Conservation (phyloP, 2,888 invertebrate species). For the Maniola hyperantus region DNA sequence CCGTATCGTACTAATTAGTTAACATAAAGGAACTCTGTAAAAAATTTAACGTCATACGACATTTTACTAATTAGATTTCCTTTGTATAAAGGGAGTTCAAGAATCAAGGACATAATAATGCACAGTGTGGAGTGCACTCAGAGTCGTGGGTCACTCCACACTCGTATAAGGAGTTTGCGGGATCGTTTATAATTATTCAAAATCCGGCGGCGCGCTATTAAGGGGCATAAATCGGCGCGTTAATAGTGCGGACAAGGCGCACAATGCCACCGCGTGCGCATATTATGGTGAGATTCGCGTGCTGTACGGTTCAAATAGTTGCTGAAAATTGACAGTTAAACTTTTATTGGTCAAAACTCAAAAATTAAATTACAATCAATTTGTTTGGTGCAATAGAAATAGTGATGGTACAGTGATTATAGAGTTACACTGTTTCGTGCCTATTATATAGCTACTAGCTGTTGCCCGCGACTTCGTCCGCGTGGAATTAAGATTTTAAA, state of each 20-base stretch:
- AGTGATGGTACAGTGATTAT: no score
- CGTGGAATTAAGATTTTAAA: no score
- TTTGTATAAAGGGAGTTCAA: neutral
- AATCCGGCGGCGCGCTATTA: conserved; percentile 60
- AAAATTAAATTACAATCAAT: neutral
- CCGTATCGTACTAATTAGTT: no score
- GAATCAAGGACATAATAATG: conserved; percentile 18
- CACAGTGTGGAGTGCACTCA: neutral
- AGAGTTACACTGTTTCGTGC: no score
- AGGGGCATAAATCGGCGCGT: conserved; percentile 70
- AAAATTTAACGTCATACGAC: neutral
- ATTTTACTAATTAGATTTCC: neutral
- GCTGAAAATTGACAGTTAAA: neutral
- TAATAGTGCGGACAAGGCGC: conserved; percentile 72
- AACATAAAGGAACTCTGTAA: no score
- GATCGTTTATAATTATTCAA: conserved; percentile 73
- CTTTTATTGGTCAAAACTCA: neutral
- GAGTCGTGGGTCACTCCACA: conserved; percentile 30
- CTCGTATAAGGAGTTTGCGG: conserved; percentile 51
- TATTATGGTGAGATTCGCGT: conserved; percentile 50
- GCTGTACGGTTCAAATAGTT: conserved; percentile 44
- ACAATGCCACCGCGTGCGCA: conserved; percentile 60
- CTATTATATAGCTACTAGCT: no score
- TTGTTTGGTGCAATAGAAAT: no score
- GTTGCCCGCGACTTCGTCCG: no score